These are phyloP conservation scores for Acanthosepion esculentum DNA, from an alignment of 2,888 invertebrate genomes.

Conservation along the genomic window DNA sequence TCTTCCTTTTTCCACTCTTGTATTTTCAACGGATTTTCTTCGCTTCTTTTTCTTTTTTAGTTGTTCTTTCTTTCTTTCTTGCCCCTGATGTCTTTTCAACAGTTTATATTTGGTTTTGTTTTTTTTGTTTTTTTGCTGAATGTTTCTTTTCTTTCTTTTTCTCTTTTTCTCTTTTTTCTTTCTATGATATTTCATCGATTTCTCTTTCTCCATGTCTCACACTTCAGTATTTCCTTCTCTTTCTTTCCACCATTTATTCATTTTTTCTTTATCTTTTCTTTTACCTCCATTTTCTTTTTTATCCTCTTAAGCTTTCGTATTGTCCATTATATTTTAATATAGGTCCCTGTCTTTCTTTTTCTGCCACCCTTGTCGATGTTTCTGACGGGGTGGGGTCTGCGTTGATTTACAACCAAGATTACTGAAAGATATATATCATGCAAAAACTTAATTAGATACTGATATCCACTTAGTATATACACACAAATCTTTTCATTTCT, in stretches of 20 bases:
- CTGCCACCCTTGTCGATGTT: background rate
- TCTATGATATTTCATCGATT: background rate
- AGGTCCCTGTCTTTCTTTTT: background rate
- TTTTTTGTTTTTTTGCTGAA: background rate
- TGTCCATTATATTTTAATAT: background rate
- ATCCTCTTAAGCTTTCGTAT: background rate
- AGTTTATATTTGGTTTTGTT: background rate
- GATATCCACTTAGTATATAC: background rate
- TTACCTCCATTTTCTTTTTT: background rate
- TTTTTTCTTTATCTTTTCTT: background rate
- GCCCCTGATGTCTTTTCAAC: background rate
- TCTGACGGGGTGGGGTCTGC: background rate
- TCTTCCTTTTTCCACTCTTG: background rate
- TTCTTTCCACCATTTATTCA: background rate
- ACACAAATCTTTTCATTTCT: background rate
- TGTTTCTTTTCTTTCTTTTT: background rate
- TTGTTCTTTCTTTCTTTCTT: background rate
- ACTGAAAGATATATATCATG: background rate
- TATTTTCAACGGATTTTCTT: too few species aligned
- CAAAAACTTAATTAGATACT: conserved; percentile 21
- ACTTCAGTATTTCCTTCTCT: background rate
- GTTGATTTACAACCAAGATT: background rate
- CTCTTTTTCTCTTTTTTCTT: rapidly evolving
- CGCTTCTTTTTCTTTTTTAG: background rate
- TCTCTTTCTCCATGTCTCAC: background rate